phyloP scores from a whole-genome alignment of 2,888 invertebrate genomes.

The Tetrapedia diversipes region DNA sequence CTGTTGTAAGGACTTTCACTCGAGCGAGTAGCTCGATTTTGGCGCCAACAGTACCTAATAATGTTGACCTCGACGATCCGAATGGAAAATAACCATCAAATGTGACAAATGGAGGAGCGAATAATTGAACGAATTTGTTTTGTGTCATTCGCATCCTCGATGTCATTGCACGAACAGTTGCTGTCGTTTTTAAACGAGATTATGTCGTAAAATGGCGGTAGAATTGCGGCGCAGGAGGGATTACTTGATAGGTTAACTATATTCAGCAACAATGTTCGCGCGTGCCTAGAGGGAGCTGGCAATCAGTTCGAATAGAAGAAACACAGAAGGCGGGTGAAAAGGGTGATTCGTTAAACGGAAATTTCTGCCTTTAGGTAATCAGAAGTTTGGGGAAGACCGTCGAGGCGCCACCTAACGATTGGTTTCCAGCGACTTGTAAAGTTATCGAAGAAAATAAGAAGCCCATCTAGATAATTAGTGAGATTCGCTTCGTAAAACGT shows the following conservation, averaged over 20 bases:
- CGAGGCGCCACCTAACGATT: neutral
- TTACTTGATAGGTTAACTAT: constrained; percentile 66
- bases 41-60: constrained; percentile 35
- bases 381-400: neutral
- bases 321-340: neutral
- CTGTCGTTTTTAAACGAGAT: neutral
- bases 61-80: neutral
- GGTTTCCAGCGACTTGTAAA: neutral
- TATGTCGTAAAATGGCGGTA: neutral
- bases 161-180: neutral
- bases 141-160: neutral
- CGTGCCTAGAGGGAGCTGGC: constrained; percentile 64
- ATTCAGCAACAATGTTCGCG: constrained; percentile 69
- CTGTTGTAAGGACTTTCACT: constrained; percentile 43
- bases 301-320: constrained; percentile 23
- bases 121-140: constrained; percentile 10
- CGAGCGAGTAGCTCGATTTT: constrained; percentile 28
- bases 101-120: neutral
- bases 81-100: constrained; percentile 17
- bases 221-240: constrained; percentile 28
- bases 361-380: constrained; percentile 34
- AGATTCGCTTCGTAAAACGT: neutral
- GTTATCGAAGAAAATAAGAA: constrained; percentile 23
- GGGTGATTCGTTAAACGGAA: neutral
- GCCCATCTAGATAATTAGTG: constrained; percentile 29